Evolutionary conservation across 2,113 vertebrate genomes (phyloP).

Genomic region (Leptosomus discolor): DNA sequence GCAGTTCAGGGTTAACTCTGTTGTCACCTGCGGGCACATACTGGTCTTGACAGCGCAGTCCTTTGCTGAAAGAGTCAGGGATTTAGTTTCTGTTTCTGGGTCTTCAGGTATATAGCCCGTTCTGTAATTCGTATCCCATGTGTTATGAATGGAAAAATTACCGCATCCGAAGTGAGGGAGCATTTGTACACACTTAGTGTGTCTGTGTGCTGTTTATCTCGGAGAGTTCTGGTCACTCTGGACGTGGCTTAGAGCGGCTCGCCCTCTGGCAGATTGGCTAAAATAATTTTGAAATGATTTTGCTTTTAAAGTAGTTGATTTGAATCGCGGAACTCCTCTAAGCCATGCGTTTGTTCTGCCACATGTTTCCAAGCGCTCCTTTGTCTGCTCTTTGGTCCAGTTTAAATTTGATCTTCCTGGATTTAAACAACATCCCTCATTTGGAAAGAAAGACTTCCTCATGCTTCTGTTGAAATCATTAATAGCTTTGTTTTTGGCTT

Average conservation of each 20-base stretch:
- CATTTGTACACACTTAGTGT: neutral
- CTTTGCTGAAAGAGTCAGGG: neutral
- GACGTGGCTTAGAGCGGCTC: neutral
- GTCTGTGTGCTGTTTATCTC: neutral
- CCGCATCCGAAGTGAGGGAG: neutral
- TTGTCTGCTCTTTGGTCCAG: slow-evolving; percentile 57
- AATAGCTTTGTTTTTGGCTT: slow-evolving; percentile 22
- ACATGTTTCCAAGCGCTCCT: neutral
- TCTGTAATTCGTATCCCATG: neutral
- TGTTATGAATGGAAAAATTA: neutral
- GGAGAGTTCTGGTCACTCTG: neutral
- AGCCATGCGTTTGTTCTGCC: neutral
- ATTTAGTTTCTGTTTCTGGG: neutral
- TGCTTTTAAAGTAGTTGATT: neutral
- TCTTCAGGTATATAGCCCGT: neutral
- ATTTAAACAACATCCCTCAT: slow-evolving; percentile 47
- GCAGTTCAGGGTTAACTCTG: neutral
- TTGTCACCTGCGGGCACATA: neutral
- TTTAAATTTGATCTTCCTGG: slow-evolving; percentile 51
- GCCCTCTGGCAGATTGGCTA: neutral
- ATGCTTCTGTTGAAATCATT: slow-evolving; percentile 40
- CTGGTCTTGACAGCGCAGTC: neutral
- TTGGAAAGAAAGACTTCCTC: slow-evolving; percentile 48
- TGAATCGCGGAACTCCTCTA: neutral
- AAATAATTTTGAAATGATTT: neutral